These are phyloP conservation scores for Engraulis encrasicolus DNA, from an alignment of 2,113 vertebrate species.

Conservation along the genomic window DNA sequence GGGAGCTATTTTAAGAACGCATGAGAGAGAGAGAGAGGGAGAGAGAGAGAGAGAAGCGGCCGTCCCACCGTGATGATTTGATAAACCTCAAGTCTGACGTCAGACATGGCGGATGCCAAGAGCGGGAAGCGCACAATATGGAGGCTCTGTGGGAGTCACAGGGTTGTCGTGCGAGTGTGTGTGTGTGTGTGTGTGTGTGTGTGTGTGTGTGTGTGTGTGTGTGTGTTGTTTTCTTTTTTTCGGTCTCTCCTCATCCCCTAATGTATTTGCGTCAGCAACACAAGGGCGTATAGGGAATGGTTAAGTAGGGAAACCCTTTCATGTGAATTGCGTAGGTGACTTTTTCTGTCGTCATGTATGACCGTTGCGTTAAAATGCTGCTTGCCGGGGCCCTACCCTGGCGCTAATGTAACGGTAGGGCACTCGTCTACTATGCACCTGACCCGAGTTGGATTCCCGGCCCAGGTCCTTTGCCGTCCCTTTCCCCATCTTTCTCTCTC, in stretches of 20 bases:
- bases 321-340: slow-evolving; percentile 44
- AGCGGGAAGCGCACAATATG: slow-evolving; percentile 12
- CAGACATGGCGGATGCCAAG: neutral
- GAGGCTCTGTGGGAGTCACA: neutral
- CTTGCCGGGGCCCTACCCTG: no score
- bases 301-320: slow-evolving; percentile 36
- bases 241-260: neutral
- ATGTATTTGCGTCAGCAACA: slow-evolving; percentile 1
- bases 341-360: neutral
- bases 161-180: neutral
- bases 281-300: slow-evolving; percentile 4
- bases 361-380: no score
- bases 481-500: no score
- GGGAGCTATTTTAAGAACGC: slow-evolving; percentile 1
- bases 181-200: no score
- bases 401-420: no score
- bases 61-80: slow-evolving; percentile 5
- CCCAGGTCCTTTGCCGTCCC: no score
- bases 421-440: no score
- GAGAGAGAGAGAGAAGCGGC: neutral
- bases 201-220: no score
- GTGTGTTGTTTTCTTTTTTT: no score
- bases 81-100: slow-evolving; percentile 17
- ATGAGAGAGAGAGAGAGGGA: no score
- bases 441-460: no score